Conservation (phyloP, 2,888 invertebrate species). For the Eubasilissa splendida region DNA sequence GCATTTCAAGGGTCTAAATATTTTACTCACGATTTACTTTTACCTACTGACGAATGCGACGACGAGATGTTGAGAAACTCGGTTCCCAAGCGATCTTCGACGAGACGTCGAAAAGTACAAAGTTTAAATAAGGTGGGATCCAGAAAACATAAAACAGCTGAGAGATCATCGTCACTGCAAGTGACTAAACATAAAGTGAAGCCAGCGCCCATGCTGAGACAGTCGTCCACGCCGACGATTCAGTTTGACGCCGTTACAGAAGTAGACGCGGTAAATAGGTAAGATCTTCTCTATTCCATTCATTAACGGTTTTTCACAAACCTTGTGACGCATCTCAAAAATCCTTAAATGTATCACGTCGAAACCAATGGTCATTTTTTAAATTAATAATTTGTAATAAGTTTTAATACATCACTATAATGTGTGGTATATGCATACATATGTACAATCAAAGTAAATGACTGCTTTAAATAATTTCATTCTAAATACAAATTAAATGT, state of each 20-base stretch:
- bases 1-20: slow-evolving; percentile 64
- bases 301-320: too few species aligned
- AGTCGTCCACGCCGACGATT: slow-evolving; percentile 69
- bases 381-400: too few species aligned
- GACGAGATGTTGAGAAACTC: slow-evolving; percentile 65
- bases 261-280: slow-evolving; percentile 13
- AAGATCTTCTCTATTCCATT: too few species aligned
- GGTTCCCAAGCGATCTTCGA: slow-evolving; percentile 60
- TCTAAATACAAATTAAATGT: too few species aligned
- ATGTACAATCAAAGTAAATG: too few species aligned
- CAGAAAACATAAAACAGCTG: slow-evolving; percentile 60
- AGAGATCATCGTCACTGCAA: slow-evolving; percentile 64
- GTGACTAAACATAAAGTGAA: slow-evolving; percentile 60
- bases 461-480: too few species aligned
- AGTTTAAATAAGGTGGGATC: slow-evolving; percentile 52
- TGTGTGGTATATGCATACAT: too few species aligned
- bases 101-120: slow-evolving; percentile 56
- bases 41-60: slow-evolving; percentile 74
- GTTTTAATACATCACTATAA: too few species aligned
- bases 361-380: too few species aligned
- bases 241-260: slow-evolving; percentile 18
- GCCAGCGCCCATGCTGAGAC: slow-evolving; percentile 67
- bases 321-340: too few species aligned
- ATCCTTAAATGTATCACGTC: too few species aligned
- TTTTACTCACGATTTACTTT: slow-evolving; percentile 75